Evolutionary conservation across 2,113 vertebrate genomes (phyloP), one percentile per base, ranked within the genome.

Genomic region (Entomyzon cyanotis): DNA sequence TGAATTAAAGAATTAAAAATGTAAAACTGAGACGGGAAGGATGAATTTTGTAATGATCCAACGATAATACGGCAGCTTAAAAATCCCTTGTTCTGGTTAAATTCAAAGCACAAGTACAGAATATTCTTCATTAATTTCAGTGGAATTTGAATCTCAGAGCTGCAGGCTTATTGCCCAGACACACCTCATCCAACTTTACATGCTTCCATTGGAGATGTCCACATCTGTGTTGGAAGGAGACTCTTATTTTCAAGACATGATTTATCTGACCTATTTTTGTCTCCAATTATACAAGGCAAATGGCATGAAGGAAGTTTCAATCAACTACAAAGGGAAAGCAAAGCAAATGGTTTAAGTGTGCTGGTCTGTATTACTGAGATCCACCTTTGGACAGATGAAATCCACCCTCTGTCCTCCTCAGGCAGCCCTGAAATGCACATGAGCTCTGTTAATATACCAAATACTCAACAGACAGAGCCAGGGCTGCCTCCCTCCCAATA

Each of bases 161-260:
- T 76, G 70, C 33, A 52, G 60, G 14, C 19, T 62, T 14, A 82
- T 68, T 41, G 74, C 53, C 31, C 41, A 60, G 31, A 80, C 28
- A 50, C 9, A 55, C 30, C 21, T 50, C 83, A 80, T 11, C 11
- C 25, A 73, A 4, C 27, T 69, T 60, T 8, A 53, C 22, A 84
- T 0, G 1, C 28, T 44, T 70, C 24, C 14, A 11, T 0, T 33
- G 28, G 4, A 76, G 18, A 77, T 18, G 46, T 9, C 44, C 42
- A 69, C 15, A 41, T 15, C 22, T 49, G 20, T 39, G 7, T 56
- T 47, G 73, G 21, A 67, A 73, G 65, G 25, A 75, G 24, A 55
- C 7, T 15, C 17, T 39, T 39, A 23, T 52, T 91, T 91, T 60
- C 41, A 84, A 30, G 24, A 63, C 6, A 35, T 12, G 24, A 74